Base-by-base conservation (phyloP, 2,113 vertebrate species). In the Naja naja region DNA sequence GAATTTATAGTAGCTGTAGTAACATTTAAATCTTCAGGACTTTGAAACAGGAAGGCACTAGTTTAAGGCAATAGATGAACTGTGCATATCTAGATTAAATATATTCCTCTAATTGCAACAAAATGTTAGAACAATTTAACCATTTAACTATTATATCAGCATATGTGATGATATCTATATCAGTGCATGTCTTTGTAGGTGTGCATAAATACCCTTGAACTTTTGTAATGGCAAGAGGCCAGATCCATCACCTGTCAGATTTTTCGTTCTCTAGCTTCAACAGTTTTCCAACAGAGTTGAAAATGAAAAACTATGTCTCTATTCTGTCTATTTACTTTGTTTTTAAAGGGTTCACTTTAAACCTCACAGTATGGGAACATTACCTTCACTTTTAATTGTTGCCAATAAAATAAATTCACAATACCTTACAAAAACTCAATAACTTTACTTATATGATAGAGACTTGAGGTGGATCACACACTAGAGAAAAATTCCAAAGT, bases 1-100 rank as follows among this genome's bases (percentile, higher is more conserved):
- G 85, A 92, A 91, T 95, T n/a, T 92, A 93, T 94, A 94, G 69
- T 94, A 96, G 89, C 94, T 96, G 95, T 90, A 90, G 94, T 95
- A 94, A 89, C 92, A 94, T 94, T 95, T 90, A 93, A 92, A 94
- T 92, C 94, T 87, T 88, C 89, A 95, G 94, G 95, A 88, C 86
- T 49, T 74, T 93, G 90, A 91, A 94, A 56, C 92, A 95, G 94
- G 93, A 97, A 92, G 90, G 58, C 74, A 88, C 16, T 89, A 45
- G 94, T 94, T 94, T 94, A 69, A 93, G 93, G 95, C 92, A 95
- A 95, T 93, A 52, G 20, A 89, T 94, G 91, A 95, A 95, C 93
- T 94, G 58, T 43, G 0, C 0, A 5, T 93, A 90, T 91, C 81
- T 91, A 92, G 91, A 96, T 94, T 92, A 95, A 95, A 91, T 88